These are phyloP conservation scores for Rhodophaea formosa DNA, from an alignment of 2,888 invertebrate species.

Conservation along the genomic window DNA sequence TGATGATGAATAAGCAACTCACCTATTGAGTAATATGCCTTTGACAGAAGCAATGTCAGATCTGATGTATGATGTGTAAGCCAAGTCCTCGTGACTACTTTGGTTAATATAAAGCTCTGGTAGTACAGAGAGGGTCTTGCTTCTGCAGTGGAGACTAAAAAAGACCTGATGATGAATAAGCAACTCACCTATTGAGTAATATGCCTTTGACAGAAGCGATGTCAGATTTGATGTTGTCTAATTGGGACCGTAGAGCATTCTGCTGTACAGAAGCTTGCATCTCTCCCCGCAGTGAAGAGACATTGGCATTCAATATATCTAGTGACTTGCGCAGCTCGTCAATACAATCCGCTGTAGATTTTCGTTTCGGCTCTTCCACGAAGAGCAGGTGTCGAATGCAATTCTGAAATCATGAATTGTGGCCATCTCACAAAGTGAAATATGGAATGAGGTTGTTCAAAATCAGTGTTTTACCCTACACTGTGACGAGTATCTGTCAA, in stretches of 20 bases:
- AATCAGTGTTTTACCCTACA: too few relatives aligned
- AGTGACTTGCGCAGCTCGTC: slow-evolving; percentile 85
- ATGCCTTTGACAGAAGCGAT: slow-evolving; percentile 87
- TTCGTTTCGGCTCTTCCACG: slow-evolving; percentile 83
- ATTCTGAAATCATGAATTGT: slow-evolving; percentile 45
- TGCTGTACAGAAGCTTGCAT: slow-evolving; percentile 78
- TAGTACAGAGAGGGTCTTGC: too few relatives aligned
- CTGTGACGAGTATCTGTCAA: too few relatives aligned
- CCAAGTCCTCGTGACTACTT: too few relatives aligned
- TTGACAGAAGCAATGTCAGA: slow-evolving; percentile 87
- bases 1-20: too few relatives aligned
- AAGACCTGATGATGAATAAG: neutral
- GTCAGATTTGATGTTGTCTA: slow-evolving; percentile 85
- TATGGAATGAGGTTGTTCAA: too few relatives aligned
- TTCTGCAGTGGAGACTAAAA: too few relatives aligned
- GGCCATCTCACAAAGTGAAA: too few relatives aligned
- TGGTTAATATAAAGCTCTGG: too few relatives aligned
- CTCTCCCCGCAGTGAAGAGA: slow-evolving; percentile 84
- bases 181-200: slow-evolving; percentile 83
- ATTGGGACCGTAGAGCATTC: slow-evolving; percentile 79
- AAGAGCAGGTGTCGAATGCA: slow-evolving; percentile 79
- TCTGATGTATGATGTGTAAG: too few relatives aligned
- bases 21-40: slow-evolving; percentile 86
- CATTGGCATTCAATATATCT: slow-evolving; percentile 84
- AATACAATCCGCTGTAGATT: slow-evolving; percentile 84